A percentile compares a stretch with the other conserved stretches of the same genome.
These are phyloP conservation scores for Synergus itoensis DNA, from an alignment of 2,888 invertebrate species.

Conservation along the genomic window DNA sequence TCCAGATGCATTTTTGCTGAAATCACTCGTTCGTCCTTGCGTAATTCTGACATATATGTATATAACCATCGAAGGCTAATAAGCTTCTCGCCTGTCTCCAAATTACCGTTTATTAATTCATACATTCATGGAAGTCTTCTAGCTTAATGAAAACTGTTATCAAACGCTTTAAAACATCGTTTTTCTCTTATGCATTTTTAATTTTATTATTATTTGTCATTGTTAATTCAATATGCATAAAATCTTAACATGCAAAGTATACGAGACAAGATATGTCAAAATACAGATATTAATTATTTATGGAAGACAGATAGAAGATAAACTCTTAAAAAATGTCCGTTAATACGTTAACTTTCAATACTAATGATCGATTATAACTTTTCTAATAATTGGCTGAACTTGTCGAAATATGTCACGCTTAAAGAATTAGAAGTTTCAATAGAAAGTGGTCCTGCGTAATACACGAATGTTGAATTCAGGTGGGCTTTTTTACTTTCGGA, in stretches of 20 bases:
- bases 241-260: too few relatives aligned
- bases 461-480: conserved; percentile 12
- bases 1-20: neutral
- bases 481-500: conserved; percentile 6
- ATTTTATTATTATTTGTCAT: neutral
- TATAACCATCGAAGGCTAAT: conserved; percentile 26
- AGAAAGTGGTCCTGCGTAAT: conserved; percentile 24
- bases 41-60: neutral
- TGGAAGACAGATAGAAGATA: too few relatives aligned
- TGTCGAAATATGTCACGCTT: neutral
- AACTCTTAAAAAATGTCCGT: neutral
- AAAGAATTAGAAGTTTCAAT: conserved; percentile 17
- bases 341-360: neutral
- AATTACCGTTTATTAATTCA: conserved; percentile 26
- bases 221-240: too few relatives aligned
- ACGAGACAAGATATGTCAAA: too few relatives aligned
- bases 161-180: neutral
- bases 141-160: neutral
- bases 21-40: conserved; percentile 30
- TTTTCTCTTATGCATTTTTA: neutral
- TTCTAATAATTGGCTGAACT: neutral
- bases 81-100: conserved; percentile 25
- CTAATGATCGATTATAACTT: neutral
- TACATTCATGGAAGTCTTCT: conserved; percentile 21
- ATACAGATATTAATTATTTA: too few relatives aligned